phyloP scores from a whole-genome alignment of 2,888 invertebrate genomes.

The Rhaphigaster nebulosa region DNA sequence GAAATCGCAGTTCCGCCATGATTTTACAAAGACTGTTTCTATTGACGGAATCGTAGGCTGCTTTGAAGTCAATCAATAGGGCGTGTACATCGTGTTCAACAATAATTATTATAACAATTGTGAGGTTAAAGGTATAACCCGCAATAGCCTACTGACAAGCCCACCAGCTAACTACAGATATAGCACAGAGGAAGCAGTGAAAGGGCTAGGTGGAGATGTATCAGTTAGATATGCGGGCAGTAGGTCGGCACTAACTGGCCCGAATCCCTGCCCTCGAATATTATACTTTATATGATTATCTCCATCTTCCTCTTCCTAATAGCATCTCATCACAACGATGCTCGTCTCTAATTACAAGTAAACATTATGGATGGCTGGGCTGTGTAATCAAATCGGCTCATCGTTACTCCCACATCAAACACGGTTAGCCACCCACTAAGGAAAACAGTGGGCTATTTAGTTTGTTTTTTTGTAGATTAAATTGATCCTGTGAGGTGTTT shows the following conservation, averaged over 20 bases:
- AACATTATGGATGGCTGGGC: background rate
- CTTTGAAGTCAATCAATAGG: no score
- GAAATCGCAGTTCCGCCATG: no score
- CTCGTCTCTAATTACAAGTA: background rate
- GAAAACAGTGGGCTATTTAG: no score
- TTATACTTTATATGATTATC: background rate
- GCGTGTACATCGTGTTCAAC: no score
- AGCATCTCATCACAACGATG: background rate
- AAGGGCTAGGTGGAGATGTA: background rate
- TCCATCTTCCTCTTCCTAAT: background rate
- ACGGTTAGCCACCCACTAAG: background rate
- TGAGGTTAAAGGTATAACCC: no score
- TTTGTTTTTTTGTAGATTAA: no score
- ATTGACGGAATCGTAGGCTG: no score
- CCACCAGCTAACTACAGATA: background rate
- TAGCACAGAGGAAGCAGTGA: constrained; percentile 21
- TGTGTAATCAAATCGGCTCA: background rate
- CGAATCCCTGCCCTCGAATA: background rate
- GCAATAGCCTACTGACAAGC: no score
- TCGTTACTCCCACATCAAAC: background rate
- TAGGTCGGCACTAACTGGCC: background rate
- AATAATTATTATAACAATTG: no score
- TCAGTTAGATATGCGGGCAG: background rate
- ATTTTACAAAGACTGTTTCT: no score
- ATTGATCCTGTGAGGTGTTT: no score